These are phyloP conservation scores for Drosophila jambulina DNA, from an alignment of 1,140 invertebrate species.

Conservation along the genomic window DNA sequence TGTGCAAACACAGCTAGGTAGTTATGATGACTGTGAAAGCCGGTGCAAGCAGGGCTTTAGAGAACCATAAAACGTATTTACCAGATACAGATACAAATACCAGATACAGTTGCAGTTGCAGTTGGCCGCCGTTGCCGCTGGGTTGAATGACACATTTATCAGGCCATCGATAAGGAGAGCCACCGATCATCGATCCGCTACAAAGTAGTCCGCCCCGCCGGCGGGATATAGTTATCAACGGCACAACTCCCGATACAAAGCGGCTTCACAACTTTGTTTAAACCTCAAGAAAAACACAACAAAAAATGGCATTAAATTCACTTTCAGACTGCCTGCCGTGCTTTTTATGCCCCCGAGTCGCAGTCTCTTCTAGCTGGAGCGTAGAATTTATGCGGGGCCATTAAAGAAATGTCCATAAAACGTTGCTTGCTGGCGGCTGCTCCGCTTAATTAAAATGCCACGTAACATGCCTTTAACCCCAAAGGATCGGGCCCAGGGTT, in stretches of 20 bases:
- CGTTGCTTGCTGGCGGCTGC: conserved; percentile 40
- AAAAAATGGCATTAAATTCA: conserved; percentile 72
- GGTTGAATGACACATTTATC: conserved; percentile 73
- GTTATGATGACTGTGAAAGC: conserved; percentile 10
- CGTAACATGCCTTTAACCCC: conserved; percentile 34
- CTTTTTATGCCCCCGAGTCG: conserved; percentile 52
- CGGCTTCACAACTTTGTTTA: conserved; percentile 73
- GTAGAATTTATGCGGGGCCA: conserved; percentile 66
- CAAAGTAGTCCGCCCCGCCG: conserved; percentile 57
- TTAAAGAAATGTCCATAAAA: conserved; percentile 78
- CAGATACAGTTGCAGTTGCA: conserved; percentile 22
- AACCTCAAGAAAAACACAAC: conserved; percentile 8
- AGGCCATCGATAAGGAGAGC: conserved; percentile 69
- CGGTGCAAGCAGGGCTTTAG: conserved; percentile 55
- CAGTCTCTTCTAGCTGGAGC: conserved; percentile 32
- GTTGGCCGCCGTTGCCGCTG: conserved; percentile 1
- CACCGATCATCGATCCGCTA: conserved; percentile 33
- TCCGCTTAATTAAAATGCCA: conserved; percentile 75
- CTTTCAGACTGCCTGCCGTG: conserved; percentile 72
- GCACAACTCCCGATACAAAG: conserved; percentile 53
- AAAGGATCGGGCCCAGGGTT: conserved; percentile 44
- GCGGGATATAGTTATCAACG: conserved; percentile 73
- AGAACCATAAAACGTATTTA: conserved; percentile 69
- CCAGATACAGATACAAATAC: conserved; percentile 59
- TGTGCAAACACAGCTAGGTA: conserved; percentile 42